Evolutionary conservation across 2,113 vertebrate genomes (phyloP), one percentile per base, ranked within the genome.

Genomic region (Burhinus oedicnemus): DNA sequence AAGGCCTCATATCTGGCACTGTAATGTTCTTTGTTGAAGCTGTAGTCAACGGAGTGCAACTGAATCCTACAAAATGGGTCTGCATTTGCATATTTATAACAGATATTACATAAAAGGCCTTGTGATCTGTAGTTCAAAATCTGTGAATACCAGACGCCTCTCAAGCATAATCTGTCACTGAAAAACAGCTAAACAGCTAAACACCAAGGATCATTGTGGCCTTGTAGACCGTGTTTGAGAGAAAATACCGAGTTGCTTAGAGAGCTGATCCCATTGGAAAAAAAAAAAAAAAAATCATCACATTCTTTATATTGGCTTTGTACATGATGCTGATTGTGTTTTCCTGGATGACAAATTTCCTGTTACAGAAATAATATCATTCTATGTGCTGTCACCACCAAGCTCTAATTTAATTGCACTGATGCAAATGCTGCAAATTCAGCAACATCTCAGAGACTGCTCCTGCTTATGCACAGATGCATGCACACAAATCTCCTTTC

Each of bases 41-140:
- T 90, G 78, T 40, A 91, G 84, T 80, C 84, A 80, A 76, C 23
- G 2, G 66, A 94, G 70, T 85, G 85, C 78, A 96, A 90, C 75
- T 66, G 54, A 83, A 77, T 83, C 78, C 75, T 88, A 58, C 60
- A 95, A 85, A 96, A 95, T 38, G 36, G 45, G 36, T 25, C 27
- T 91, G 74, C 54, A 66, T 94, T 91, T 95, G 75, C 87, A 93
- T 96, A 93, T 85, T 94, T 85, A 92, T 70, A 92, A 80, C 62
- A 94, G 40, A 74, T 83, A 95, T 94, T 94, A 88, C 62, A 94
- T 94, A 93, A 96, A 93, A 80, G 58, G 32, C 82, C 94, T 94
- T 91, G 68, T 81, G 75, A 88, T 92, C 71, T 88, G 66, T 51
- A 90, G 97, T 55, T 93, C 66, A 90, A 92, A 93, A 91, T 82